Conservation (phyloP, 2,113 vertebrate genomes). For the Sphyrna mokarran region DNA sequence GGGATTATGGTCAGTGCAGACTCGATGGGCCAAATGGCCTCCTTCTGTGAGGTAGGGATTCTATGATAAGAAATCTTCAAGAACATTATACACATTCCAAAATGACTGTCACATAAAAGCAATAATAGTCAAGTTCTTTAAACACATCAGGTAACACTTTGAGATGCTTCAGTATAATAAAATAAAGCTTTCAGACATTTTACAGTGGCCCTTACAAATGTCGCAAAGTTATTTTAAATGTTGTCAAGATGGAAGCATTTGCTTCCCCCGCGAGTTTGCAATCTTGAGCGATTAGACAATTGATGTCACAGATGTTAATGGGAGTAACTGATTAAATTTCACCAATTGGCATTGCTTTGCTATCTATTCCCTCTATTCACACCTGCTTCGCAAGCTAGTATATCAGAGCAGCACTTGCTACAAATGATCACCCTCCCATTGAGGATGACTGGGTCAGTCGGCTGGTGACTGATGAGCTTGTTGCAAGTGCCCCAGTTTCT, state of each 20-base stretch:
- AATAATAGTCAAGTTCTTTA: too few species aligned
- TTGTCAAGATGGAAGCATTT: background rate
- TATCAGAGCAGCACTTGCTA: background rate
- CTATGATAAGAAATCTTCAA: too few species aligned
- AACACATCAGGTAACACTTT: too few species aligned
- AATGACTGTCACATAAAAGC: too few species aligned
- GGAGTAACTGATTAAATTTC: background rate
- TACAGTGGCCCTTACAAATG: too few species aligned
- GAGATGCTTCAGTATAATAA: too few species aligned
- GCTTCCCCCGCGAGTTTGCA: background rate
- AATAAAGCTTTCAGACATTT: too few species aligned
- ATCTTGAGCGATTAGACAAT: background rate
- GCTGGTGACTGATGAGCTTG: slow-evolving; percentile 4
- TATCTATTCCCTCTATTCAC: background rate
- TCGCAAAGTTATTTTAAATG: too few species aligned
- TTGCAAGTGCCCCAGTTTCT: background rate
- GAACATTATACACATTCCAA: too few species aligned
- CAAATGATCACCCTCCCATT: background rate
- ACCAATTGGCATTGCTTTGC: background rate
- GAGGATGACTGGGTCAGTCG: background rate
- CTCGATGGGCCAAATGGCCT: too few species aligned
- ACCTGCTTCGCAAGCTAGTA: background rate
- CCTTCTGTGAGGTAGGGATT: too few species aligned
- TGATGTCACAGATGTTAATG: background rate
- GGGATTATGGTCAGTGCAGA: too few species aligned